Conservation (phyloP, 2,888 invertebrate species). For the Ophraella communa region DNA sequence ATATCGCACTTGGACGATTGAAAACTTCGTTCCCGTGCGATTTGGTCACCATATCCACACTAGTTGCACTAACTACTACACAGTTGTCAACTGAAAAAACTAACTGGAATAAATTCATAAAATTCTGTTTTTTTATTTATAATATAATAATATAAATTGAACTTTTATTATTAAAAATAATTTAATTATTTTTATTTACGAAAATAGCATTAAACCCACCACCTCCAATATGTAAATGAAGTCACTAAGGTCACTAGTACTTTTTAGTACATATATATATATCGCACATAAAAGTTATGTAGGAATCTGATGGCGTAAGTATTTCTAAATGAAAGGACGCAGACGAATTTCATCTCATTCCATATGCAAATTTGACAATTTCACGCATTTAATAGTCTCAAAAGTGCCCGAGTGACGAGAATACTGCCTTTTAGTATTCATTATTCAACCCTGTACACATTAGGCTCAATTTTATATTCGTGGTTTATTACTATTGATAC, state of each 20-base stretch:
- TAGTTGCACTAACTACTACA: no score
- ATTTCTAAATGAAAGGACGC: conserved; percentile 19
- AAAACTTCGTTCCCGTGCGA: no score
- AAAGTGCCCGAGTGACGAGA: conserved; percentile 17
- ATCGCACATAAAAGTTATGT: conserved; percentile 13
- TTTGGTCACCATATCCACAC: no score
- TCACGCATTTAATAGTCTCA: conserved; percentile 26
- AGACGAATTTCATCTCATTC: conserved; percentile 25
- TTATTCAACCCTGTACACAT: conserved; percentile 21
- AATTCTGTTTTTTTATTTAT: no score
- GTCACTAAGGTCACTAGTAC: background rate
- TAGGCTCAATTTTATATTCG: conserved; percentile 19
- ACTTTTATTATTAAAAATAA: no score
- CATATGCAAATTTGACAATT: conserved; percentile 20
- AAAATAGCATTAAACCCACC: background rate
- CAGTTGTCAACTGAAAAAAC: no score
- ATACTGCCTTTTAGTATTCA: conserved; percentile 19
- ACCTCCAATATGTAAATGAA: background rate
- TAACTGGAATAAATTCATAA: no score
- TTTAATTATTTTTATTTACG: no score
- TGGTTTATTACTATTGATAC: conserved; percentile 25
- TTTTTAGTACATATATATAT: background rate
- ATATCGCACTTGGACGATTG: no score
- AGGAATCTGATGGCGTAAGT: conserved; percentile 15
- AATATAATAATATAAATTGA: no score